Percentiles rank a stretch among this genome's conserved stretches.
These are phyloP conservation scores for Rutilus rutilus DNA, from an alignment of 2,113 vertebrate species.

Conservation along the genomic window DNA sequence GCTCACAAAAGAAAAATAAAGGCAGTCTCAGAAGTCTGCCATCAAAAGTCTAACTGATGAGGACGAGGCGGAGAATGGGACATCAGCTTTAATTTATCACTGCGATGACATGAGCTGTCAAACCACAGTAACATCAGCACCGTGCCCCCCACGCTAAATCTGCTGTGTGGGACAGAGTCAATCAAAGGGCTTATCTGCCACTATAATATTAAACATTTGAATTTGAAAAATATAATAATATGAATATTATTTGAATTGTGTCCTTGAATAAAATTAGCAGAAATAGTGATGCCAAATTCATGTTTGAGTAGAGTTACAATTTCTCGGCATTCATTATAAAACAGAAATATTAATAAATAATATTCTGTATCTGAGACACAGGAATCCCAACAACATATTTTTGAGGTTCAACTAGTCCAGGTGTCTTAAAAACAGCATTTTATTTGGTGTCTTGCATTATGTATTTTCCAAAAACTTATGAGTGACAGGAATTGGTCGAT, in stretches of 20 bases:
- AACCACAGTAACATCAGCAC: slow-evolving; percentile 31
- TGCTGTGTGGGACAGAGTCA: background rate
- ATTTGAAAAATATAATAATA: background rate
- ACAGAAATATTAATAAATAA: background rate
- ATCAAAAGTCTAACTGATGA: background rate
- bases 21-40: background rate
- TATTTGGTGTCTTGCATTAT: background rate
- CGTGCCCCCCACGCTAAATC: background rate
- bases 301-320: background rate
- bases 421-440: background rate
- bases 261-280: background rate
- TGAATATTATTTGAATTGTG: background rate
- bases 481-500: background rate
- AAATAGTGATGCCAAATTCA: background rate
- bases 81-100: slow-evolving; percentile 44
- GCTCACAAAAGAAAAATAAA: background rate
- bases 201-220: background rate
- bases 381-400: background rate
- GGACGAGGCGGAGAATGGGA: background rate
- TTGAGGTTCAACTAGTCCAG: background rate
- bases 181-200: background rate
- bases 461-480: background rate
- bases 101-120: slow-evolving; percentile 39
- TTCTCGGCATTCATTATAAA: background rate
- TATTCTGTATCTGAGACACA: background rate